These are phyloP conservation scores for Lepidochrysops patricia DNA, from an alignment of 2,888 invertebrate species.

Conservation along the genomic window DNA sequence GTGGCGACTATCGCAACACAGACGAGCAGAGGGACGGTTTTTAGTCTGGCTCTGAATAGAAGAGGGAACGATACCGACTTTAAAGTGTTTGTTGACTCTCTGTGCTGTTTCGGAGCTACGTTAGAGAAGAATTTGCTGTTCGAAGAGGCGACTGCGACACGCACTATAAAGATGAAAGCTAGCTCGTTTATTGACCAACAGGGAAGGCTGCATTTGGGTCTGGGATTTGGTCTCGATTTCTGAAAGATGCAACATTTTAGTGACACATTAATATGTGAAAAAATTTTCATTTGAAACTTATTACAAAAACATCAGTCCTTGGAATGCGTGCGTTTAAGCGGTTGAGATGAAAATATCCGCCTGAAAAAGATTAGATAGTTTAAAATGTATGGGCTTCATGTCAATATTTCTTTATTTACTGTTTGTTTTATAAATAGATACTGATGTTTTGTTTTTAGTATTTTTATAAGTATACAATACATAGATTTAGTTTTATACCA, in stretches of 20 bases:
- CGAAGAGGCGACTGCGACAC: conserved; percentile 46
- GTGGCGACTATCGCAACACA: conserved; percentile 55
- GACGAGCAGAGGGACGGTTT: conserved; percentile 37
- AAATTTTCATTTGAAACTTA: no score
- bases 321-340: no score
- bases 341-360: no score
- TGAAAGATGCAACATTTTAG: conserved; percentile 27
- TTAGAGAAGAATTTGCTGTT: conserved; percentile 55
- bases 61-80: conserved; percentile 49
- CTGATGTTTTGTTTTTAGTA: conserved; percentile 55
- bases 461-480: conserved; percentile 73
- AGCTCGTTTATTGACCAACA: conserved; percentile 58
- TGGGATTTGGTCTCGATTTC: conserved; percentile 62
- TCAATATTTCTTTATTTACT: no score
- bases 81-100: conserved; percentile 61
- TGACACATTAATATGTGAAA: neutral
- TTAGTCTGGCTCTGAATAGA: conserved; percentile 56
- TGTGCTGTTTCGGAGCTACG: conserved; percentile 60
- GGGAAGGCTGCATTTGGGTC: conserved; percentile 51
- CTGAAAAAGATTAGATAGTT: no score
- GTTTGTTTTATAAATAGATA: no score
- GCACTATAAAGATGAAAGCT: conserved; percentile 48
- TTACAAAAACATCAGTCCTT: no score
- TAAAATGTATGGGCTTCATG: no score
- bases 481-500: conserved; percentile 64